Evolutionary conservation across 1,140 invertebrate genomes (phyloP), one percentile per base, ranked within the genome.

Genomic region (Nephila pilipes): DNA sequence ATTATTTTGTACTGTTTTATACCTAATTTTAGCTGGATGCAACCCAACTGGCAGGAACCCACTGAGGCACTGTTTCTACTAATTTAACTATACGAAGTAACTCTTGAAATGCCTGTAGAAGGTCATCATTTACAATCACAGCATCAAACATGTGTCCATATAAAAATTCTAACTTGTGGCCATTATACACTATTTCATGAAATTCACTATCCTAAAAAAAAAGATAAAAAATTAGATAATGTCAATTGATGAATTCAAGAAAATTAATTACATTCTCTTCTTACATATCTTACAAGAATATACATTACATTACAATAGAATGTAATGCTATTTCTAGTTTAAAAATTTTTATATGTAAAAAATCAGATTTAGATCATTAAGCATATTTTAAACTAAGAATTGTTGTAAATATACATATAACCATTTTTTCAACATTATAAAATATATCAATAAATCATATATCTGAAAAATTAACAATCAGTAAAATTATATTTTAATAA

Each of bases 121-220:
- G 96, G 95, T 99, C 98, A 29, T 97, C 98, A 95, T 99, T 99
- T 2, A 99, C 97, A 32, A 99, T 97, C 85, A 97, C 97, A 94
- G 98, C 97, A 95, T 99, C 99, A 95, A 99, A 99, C 95, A 98
- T 97, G 95, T 99, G 99, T 8, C 98, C 98, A 95, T 99, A 99
- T 54, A 98, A 96, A 94, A 98, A 98, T 95, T 99, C 98, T 94
- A 99, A 99, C 94, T 98, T 97, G 81, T 97, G 97, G 8, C 98
- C 97, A 89, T 97, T 97, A 94, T 97, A 97, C 29, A 99, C 96
- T 94, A 99, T 99, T 94, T 99, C 98, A 46, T 97, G 96, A 94
- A 99, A 98, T 95, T 99, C 98, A 92, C 99, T 98, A 95, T 99
- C 98, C 98, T 99, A 95, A 36, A 93, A 38, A 94, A 94, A 85